These are phyloP conservation scores for Microctenopoma steveboyesi DNA, from an alignment of 2,797 vertebrate species.

Conservation along the genomic window DNA sequence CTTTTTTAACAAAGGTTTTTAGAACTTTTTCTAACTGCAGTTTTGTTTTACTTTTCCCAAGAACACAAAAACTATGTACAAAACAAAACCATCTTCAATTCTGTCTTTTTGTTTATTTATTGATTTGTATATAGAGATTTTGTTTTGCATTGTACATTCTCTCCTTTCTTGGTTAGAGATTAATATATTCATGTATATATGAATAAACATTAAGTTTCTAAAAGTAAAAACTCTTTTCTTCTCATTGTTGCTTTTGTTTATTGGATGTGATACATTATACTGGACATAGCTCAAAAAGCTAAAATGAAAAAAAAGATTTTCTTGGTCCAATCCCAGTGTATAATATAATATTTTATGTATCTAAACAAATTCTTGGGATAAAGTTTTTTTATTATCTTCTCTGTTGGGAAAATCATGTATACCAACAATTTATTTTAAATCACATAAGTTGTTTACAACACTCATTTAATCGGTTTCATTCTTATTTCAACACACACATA, in stretches of 20 bases:
- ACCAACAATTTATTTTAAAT: too few species aligned
- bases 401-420: too few species aligned
- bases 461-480: too few species aligned
- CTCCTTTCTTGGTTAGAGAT: conserved; percentile 83
- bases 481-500: too few species aligned
- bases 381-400: too few species aligned
- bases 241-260: neutral
- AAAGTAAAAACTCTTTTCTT: conserved; percentile 53
- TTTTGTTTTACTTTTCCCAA: conserved; percentile 56
- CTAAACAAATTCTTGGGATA: too few species aligned
- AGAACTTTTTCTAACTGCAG: conserved; percentile 71
- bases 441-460: too few species aligned
- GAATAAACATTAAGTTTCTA: conserved; percentile 84
- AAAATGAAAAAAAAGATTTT: too few species aligned
- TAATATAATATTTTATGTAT: too few species aligned
- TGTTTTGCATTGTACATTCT: conserved; percentile 84
- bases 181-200: conserved; percentile 86
- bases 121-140: conserved; percentile 82
- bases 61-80: conserved; percentile 58
- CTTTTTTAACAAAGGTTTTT: conserved; percentile 58
- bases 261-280: neutral
- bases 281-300: neutral
- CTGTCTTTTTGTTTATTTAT: conserved; percentile 80
- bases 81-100: conserved; percentile 57
- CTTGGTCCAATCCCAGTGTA: too few species aligned